Conservation (phyloP, 2,113 vertebrate genomes). For the Lophius piscatorius region DNA sequence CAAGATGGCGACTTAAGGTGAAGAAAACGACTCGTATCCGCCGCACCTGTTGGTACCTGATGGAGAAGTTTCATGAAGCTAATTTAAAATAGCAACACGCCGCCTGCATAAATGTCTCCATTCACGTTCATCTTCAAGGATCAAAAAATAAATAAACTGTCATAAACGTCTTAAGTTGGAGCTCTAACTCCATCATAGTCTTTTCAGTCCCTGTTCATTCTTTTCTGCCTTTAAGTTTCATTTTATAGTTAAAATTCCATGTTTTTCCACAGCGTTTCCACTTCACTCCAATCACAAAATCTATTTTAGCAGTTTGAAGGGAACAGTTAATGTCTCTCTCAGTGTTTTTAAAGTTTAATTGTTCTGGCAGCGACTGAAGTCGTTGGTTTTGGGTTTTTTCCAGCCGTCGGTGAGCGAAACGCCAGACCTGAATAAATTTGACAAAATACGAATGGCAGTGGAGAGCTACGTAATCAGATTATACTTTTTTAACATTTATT, state of each 20-base stretch:
- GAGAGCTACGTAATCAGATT: not conserved
- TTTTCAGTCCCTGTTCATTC: not conserved
- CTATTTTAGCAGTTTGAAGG: not conserved
- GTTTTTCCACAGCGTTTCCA: not conserved
- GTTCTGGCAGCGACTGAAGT: not conserved
- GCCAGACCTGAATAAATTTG: not conserved
- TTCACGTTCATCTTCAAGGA: no score
- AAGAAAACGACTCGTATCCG: slow-evolving; percentile 6
- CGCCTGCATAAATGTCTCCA: no score
- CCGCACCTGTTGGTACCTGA: not conserved
- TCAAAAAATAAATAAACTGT: no score
- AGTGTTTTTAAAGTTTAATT: slow-evolving; percentile 1
- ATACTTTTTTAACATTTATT: not conserved
- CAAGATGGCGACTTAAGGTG: slow-evolving; percentile 21
- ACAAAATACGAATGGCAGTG: no score
- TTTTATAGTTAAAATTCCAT: no score
- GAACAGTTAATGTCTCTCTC: not conserved
- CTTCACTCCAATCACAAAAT: not conserved
- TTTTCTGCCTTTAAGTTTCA: not conserved
- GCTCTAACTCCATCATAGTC: not conserved
- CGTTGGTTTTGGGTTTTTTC: not conserved
- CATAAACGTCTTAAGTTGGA: not conserved
- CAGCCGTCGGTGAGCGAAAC: not conserved
- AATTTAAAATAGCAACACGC: no score
- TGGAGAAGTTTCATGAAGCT: no score